Percentiles rank a stretch among this genome's conserved stretches.
phyloP scores from a whole-genome alignment of 2,113 vertebrate species.

The Leptodactylus fuscus region DNA sequence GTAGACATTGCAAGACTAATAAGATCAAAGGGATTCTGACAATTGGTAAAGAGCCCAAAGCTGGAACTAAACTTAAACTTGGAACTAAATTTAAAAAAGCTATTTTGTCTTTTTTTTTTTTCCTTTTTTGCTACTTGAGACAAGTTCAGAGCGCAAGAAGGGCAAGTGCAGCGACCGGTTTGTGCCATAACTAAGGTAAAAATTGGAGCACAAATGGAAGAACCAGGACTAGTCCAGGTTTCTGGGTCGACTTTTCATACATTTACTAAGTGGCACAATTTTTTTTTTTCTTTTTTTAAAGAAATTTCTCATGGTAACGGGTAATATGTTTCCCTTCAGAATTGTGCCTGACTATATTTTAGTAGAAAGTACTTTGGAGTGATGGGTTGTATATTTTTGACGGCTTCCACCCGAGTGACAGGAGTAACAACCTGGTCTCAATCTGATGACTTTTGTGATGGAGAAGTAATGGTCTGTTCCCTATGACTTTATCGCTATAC shows the following conservation, averaged over 20 bases:
- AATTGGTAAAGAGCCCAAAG: neutral
- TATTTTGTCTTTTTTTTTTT: neutral
- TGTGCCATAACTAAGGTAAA: conserved; percentile 2
- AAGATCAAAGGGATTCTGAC: neutral
- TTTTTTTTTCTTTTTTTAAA: neutral
- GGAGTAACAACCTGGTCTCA: neutral
- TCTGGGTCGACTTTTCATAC: neutral
- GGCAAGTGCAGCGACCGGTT: neutral
- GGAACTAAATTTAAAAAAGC: neutral
- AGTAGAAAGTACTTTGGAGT: conserved; percentile 13
- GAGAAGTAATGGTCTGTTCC: neutral
- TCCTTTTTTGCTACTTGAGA: conserved; percentile 2
- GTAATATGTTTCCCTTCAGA: conserved; percentile 4
- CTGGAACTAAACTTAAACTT: neutral
- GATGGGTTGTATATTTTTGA: neutral
- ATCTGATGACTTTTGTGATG: neutral
- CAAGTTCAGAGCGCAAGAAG: neutral
- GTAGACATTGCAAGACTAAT: neutral
- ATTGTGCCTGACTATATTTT: conserved; percentile 23
- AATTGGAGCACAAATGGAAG: conserved; percentile 8
- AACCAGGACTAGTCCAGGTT: neutral
- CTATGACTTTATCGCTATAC: neutral
- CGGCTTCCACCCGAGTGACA: neutral
- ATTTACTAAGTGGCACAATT: neutral
- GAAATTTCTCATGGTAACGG: neutral